Percentiles rank a stretch among this genome's conserved stretches.
Conservation (phyloP, 2,113 vertebrate species). For the Salvator merianae region DNA sequence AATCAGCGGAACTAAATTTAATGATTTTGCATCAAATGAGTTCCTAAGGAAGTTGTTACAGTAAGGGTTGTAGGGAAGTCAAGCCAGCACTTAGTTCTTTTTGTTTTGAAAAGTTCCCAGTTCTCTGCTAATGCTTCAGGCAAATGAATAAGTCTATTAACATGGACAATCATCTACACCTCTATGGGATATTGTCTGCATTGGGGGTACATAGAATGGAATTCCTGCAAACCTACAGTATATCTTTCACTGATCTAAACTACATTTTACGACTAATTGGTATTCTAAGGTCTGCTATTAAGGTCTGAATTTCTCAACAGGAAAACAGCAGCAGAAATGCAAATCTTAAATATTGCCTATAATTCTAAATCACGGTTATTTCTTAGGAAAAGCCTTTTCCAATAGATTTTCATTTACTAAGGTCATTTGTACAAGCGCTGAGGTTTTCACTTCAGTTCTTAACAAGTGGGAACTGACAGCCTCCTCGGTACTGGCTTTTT, state of each 20-base stretch:
- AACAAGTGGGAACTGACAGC: conserved; percentile 52
- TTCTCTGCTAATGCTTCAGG: too few relatives aligned
- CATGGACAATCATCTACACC: too few relatives aligned
- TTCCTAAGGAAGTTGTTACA: conserved; percentile 67
- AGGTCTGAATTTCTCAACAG: conserved; percentile 28
- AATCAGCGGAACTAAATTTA: conserved; percentile 64
- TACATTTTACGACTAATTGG: conserved; percentile 44
- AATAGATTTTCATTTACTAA: conserved; percentile 48
- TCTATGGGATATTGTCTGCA: too few relatives aligned
- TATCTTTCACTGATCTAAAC: conserved; percentile 46
- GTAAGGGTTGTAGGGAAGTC: conserved; percentile 69
- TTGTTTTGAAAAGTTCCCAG: too few relatives aligned
- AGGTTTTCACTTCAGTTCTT: conserved; percentile 51
- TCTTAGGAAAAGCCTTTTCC: conserved; percentile 54
- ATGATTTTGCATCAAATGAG: conserved; percentile 75
- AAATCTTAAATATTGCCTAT: conserved; percentile 29
- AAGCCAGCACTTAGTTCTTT: conserved; percentile 68
- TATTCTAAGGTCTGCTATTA: conserved; percentile 41
- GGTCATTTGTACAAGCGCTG: conserved; percentile 50
- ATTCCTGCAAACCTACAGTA: too few relatives aligned
- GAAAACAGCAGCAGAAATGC: conserved; percentile 38
- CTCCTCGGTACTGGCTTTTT: conserved; percentile 34
- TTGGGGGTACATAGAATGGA: too few relatives aligned
- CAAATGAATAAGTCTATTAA: too few relatives aligned
- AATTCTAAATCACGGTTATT: conserved; percentile 40